These are phyloP conservation scores for Siniperca knerii DNA, from an alignment of 2,113 vertebrate genomes.

Conservation along the genomic window DNA sequence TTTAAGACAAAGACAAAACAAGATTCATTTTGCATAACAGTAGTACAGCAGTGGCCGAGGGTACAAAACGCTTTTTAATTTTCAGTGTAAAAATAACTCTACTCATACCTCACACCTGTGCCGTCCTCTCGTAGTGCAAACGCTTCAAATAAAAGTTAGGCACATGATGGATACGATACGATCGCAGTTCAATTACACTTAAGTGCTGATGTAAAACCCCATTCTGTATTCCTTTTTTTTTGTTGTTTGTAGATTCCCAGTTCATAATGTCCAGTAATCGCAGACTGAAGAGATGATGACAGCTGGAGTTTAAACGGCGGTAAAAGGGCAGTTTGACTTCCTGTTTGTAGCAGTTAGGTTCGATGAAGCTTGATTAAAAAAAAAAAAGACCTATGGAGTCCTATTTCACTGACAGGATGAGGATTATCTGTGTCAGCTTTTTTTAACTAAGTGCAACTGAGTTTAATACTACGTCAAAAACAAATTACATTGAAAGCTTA, in stretches of 20 bases:
- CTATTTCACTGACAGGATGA: background rate
- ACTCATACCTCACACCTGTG: slow-evolving; percentile 59
- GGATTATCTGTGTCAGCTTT: slow-evolving; percentile 15
- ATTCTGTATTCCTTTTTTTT: slow-evolving; percentile 20
- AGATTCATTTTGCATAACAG: slow-evolving; percentile 78
- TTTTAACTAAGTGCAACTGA: slow-evolving; percentile 49
- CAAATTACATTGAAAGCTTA: slow-evolving; percentile 45
- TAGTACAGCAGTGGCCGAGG: slow-evolving; percentile 75
- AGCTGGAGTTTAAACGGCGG: slow-evolving; percentile 2
- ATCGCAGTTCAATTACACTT: slow-evolving; percentile 72
- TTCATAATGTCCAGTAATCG: background rate
- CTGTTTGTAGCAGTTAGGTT: slow-evolving; percentile 18
- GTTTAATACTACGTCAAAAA: slow-evolving; percentile 59
- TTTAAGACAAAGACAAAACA: slow-evolving; percentile 60
- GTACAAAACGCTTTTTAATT: slow-evolving; percentile 65
- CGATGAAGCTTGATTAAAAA: slow-evolving; percentile 19
- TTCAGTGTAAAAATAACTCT: slow-evolving; percentile 83
- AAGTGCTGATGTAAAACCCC: slow-evolving; percentile 59
- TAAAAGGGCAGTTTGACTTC: slow-evolving; percentile 48
- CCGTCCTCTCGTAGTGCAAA: slow-evolving; percentile 81
- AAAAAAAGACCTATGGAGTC: slow-evolving; percentile 2
- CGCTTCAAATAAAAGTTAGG: slow-evolving; percentile 80
- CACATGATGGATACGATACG: slow-evolving; percentile 69
- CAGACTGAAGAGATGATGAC: slow-evolving; percentile 10
- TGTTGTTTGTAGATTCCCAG: background rate